phyloP scores from a whole-genome alignment of 2,113 vertebrate genomes.

The Tetrao urogallus region DNA sequence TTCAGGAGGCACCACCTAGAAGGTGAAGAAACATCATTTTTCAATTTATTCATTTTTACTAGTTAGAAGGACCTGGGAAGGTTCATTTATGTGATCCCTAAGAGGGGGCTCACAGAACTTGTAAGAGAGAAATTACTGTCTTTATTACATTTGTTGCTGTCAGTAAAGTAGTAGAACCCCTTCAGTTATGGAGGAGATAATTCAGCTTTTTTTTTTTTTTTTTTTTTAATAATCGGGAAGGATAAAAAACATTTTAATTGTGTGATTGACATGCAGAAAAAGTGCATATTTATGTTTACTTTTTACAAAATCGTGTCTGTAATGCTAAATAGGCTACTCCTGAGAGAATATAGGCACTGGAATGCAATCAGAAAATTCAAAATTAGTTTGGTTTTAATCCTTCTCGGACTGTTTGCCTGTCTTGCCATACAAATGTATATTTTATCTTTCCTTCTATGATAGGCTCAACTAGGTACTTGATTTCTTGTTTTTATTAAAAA shows the following conservation, averaged over 20 bases:
- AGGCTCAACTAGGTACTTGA: not conserved
- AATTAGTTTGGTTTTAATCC: not conserved
- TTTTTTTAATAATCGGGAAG: not conserved
- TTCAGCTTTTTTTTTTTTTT: not conserved
- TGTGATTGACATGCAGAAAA: not conserved
- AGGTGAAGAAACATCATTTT: not conserved
- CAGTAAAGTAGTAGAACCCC: not conserved
- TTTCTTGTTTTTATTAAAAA: not conserved
- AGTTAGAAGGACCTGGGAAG: not conserved
- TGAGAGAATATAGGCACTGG: not conserved
- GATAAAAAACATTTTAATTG: not conserved
- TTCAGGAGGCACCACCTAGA: not conserved
- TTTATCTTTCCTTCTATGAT: not conserved
- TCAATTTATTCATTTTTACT: not conserved
- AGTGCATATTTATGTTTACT: not conserved
- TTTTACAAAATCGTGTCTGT: not conserved
- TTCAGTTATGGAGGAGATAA: not conserved
- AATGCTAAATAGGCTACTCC: not conserved
- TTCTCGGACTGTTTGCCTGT: not conserved
- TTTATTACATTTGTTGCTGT: not conserved
- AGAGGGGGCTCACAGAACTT: not conserved
- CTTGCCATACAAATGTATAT: not conserved
- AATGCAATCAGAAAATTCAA: not conserved
- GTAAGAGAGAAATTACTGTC: not conserved
- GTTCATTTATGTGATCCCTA: not conserved